Conservation (phyloP, 64 coral and sea anemone species). For the Trachythela sp. region DNA sequence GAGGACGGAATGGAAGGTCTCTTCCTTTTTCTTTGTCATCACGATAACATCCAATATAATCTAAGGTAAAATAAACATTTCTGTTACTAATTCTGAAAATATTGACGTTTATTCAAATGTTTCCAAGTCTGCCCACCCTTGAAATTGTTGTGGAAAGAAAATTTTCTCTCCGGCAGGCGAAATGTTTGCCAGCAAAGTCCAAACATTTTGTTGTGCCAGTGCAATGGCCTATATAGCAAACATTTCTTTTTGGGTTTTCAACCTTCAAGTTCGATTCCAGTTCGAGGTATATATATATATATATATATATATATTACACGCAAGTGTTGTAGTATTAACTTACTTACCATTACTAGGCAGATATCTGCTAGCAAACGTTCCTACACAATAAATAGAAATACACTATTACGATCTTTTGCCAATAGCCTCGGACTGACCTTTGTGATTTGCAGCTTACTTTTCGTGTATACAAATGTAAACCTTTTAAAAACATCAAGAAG, state of each 20-base stretch:
- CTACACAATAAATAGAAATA: not conserved
- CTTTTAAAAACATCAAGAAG: too few species aligned
- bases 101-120: not conserved
- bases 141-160: too few species aligned
- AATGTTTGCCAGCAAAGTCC: too few species aligned
- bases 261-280: too few species aligned
- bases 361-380: not conserved
- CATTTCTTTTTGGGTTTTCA: too few species aligned
- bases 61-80: constrained; percentile 12
- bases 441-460: not conserved
- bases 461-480: not conserved
- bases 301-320: not conserved
- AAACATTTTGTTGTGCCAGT: too few species aligned
- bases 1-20: constrained; percentile 30
- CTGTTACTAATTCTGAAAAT: not conserved
- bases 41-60: constrained; percentile 67
- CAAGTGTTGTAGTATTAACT: not conserved
- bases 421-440: not conserved
- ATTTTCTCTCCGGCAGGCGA: too few species aligned
- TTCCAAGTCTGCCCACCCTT: too few species aligned
- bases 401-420: not conserved
- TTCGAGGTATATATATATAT: not conserved
- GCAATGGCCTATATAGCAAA: too few species aligned
- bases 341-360: not conserved
- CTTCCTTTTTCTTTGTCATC: constrained; percentile 55